Percentiles rank a stretch among this genome's conserved stretches.
phyloP scores from a whole-genome alignment of 2,888 invertebrate species.

The Dicyrtomina minuta region DNA sequence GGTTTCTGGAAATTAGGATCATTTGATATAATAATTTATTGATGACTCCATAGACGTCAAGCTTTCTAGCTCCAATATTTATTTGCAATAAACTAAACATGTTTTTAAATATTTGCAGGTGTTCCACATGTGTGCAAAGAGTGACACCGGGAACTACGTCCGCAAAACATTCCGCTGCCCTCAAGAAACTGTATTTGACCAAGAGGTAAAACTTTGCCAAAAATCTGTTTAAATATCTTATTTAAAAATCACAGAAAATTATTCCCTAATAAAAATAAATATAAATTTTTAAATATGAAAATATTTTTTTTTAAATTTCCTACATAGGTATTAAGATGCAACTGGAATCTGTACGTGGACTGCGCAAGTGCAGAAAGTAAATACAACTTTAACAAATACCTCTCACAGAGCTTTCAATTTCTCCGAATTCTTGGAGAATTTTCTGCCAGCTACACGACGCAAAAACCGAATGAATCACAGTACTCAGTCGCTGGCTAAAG shows the following conservation, averaged over 20 bases:
- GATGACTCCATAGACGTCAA: no score
- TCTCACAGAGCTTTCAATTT: constrained; percentile 86
- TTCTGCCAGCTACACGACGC: constrained; percentile 65
- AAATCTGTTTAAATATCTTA: not conserved
- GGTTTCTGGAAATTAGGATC: no score
- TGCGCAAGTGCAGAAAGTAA: constrained; percentile 77
- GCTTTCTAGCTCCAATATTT: no score
- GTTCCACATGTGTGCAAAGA: constrained; percentile 86
- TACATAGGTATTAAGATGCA: constrained; percentile 76
- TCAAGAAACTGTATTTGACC: constrained; percentile 86
- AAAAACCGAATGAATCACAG: no score
- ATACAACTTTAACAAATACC: constrained; percentile 86
- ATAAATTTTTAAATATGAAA: no score
- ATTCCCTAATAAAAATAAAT: not conserved
- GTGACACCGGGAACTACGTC: constrained; percentile 77
- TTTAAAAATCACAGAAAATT: constrained; percentile 5
- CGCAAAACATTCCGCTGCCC: constrained; percentile 91
- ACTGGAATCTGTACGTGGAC: constrained; percentile 93
- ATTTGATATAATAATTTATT: no score
- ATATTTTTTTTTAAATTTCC: not conserved
- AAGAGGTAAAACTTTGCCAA: constrained; percentile 59
- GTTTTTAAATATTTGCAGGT: constrained; percentile 62
- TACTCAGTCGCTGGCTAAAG: no score
- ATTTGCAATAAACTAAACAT: not conserved
- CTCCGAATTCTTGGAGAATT: constrained; percentile 89